Percentiles rank a stretch among this genome's conserved stretches.
phyloP scores from a whole-genome alignment of 37 sponge, comb jelly and placozoan species.

The Halichondria panicea region DNA sequence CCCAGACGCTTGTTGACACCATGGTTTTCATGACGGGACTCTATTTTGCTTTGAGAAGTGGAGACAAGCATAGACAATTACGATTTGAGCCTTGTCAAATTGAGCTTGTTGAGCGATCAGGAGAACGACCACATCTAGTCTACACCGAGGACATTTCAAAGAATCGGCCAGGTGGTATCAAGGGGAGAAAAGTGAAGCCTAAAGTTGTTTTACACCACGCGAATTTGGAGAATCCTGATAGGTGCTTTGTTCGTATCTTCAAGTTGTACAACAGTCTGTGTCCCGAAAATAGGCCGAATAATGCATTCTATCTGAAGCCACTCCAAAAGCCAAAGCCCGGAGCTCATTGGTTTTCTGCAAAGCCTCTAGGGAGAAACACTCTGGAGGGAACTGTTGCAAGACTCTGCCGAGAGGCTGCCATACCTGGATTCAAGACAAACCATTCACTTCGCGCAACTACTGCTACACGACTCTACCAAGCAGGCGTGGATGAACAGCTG shows the following conservation, averaged over 20 bases:
- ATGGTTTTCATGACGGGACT: conserved; percentile 23
- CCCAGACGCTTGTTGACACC: conserved; percentile 27
- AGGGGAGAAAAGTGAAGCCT: conserved; percentile 6
- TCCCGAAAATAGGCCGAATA: not conserved
- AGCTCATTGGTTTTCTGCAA: not conserved
- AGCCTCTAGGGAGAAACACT: not conserved
- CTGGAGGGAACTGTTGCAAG: too few species aligned
- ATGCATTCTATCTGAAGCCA: conserved; percentile 8
- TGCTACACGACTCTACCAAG: too few species aligned
- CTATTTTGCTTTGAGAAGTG: conserved; percentile 30
- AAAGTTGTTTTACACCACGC: not conserved
- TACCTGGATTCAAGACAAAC: too few species aligned
- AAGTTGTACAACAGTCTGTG: not conserved
- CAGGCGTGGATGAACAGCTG: too few species aligned
- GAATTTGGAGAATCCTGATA: not conserved
- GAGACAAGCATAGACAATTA: conserved; percentile 37
- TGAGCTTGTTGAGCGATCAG: conserved; percentile 12
- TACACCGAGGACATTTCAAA: conserved; percentile 37
- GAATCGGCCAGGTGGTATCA: conserved; percentile 39
- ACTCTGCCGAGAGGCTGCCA: too few species aligned
- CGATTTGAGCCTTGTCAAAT: conserved; percentile 19
- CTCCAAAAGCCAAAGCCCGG: not conserved
- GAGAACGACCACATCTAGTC: conserved; percentile 12
- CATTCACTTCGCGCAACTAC: too few species aligned
- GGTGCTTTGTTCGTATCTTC: not conserved